Evolutionary conservation across 2,888 invertebrate genomes (phyloP), one percentile per base, ranked within the genome.

Genomic region (Dendrolimus pini): DNA sequence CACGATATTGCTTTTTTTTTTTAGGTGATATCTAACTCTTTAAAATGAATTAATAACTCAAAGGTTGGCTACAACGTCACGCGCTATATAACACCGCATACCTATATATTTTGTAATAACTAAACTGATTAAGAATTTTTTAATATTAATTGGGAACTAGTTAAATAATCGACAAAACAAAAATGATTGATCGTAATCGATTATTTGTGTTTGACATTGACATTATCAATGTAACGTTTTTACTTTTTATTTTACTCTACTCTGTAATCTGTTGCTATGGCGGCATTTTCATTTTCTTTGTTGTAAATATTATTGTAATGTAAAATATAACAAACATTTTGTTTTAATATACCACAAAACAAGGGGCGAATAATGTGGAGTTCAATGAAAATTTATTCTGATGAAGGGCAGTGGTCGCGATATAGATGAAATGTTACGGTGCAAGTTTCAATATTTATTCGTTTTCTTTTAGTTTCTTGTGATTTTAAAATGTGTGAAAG

Each of bases 231-330:
- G 18, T 18, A 47, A 6, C 10, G 1, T 47, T 47, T 42, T 42
- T 42, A 42, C 7, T 42, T 42, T 42, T 42, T 42, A 42, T 42
- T 18, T 47, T 47, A 47, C 47, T 18, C 18, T 18, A 2, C 3
- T 18, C 2, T 18, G 18, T 18, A 18, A 18, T 12, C 41, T 54
- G 82, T 84, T 83, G 82, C 83, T 75, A 85, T 83, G 84, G 85
- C 84, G 84, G 77, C 77, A 77, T 75, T 75, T 81, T 81, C 65
- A 68, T 76, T 69, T 70, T 65, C 59, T 56, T 47, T 52, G 58
- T 54, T 55, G 59, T 13, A 55, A 56, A 56, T 55, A 42, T 56
- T 41, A 60, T 56, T 62, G 57, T 53, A 56, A 58, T 61, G 54
- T 56, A 54, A 30, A 56, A 60, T 60, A 54, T 56, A 41, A 55